Base-by-base conservation (phyloP, 2,797 vertebrate species). In the Micropoecilia bifurca region DNA sequence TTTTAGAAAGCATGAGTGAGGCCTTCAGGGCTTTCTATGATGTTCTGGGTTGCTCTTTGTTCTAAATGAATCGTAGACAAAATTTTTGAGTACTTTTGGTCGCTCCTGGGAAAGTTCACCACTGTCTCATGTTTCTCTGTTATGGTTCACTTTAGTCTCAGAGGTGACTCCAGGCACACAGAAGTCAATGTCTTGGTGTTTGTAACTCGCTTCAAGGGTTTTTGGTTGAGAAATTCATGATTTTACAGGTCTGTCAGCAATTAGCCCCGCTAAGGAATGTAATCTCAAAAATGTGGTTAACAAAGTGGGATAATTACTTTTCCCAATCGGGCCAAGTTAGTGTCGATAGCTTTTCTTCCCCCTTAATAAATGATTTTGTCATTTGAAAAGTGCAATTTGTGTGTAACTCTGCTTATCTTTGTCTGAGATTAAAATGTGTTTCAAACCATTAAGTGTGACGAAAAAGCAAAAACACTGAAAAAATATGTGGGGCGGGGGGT, bases 391-490 rank as follows among this genome's bases (percentile, higher is more conserved):
- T 71, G 25, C 22, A 0, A n/a, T 45, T 45, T 71, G 41, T 25
- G 1, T 45, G 25, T 71, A 45, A 14, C 25, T 43, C 66, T 13
- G 16, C 0, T 20, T 63, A 16, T 63, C 6, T 57, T 5, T 50
- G 12, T 47, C 50, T 55, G n/a, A 59, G n/a, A n/a, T 59, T 59
- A 28, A 30, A 28, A 61, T 6, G 3, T 41, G 10, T 39, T 39
- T 66, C 10, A 43, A 69, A 43, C 36, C 25, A 6, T 45, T n/a
- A n/a, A 45, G 0, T 18, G 8, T 22, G 8, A 69, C 4, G 9
- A 69, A 69, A 18, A 48, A 33, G 12, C 6, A 74, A 83, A 84
- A 50, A 4, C 85, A 89, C 77, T 84, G 2, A 71, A n/a, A 41
- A 71, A 71, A 45, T 33, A 33, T 33, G n/a, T 33, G 33, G 33